phyloP scores from a whole-genome alignment of 2,797 vertebrate genomes.

The Phrynocephalus guinanensis region DNA sequence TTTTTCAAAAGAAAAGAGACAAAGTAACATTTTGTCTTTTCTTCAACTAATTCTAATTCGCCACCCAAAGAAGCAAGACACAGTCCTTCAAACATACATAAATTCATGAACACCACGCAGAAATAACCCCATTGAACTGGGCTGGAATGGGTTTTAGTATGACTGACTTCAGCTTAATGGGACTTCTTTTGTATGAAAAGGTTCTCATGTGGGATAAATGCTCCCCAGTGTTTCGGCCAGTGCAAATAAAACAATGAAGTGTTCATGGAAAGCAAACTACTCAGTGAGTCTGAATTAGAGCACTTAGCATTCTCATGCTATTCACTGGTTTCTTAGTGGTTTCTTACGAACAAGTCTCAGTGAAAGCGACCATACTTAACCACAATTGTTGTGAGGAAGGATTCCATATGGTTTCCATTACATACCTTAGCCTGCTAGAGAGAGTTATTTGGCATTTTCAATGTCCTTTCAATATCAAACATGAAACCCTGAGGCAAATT shows the following conservation, averaged over 20 bases:
- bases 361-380: background rate
- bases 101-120: slow-evolving; percentile 18
- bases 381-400: slow-evolving; percentile 13
- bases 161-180: slow-evolving; percentile 14
- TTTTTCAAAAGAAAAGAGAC: background rate
- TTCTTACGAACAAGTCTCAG: slow-evolving; percentile 14
- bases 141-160: background rate
- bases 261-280: slow-evolving; percentile 3
- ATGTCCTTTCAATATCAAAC: background rate
- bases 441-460: slow-evolving; percentile 16
- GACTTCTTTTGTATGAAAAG: background rate
- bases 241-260: slow-evolving; percentile 32
- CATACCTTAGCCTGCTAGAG: background rate
- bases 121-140: slow-evolving; percentile 24
- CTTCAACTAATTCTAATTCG: slow-evolving; percentile 34
- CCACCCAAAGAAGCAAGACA: background rate
- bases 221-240: slow-evolving; percentile 33
- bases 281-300: slow-evolving; percentile 16
- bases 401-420: slow-evolving; percentile 18
- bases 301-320: slow-evolving; percentile 27
- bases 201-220: slow-evolving; percentile 1
- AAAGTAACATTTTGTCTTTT: slow-evolving; percentile 30
- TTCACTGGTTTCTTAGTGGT: background rate
- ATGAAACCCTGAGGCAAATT: slow-evolving; percentile 20
- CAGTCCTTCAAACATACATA: slow-evolving; percentile 29